Evolutionary conservation across 2,888 invertebrate species (phyloP).

Genomic region (Spodoptera littoralis): DNA sequence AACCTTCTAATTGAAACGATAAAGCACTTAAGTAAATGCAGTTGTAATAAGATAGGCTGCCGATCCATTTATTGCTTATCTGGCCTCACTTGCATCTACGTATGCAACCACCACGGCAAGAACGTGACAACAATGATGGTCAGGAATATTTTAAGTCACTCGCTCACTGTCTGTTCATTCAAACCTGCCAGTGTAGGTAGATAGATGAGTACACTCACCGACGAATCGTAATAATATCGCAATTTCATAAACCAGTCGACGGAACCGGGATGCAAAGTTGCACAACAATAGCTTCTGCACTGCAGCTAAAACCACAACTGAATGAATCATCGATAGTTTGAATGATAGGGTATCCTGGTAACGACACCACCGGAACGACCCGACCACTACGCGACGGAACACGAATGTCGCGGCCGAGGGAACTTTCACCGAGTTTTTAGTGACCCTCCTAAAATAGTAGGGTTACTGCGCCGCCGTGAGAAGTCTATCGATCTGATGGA

Average conservation of each 20-base stretch:
- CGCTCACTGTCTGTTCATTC: conserved; percentile 23
- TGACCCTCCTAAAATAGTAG: conserved; percentile 66
- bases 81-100: conserved; percentile 11
- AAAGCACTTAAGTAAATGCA: conserved; percentile 1
- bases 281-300: conserved; percentile 62
- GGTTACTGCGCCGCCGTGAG: conserved; percentile 82
- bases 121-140: conserved; percentile 35
- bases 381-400: conserved; percentile 68
- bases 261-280: conserved; percentile 40
- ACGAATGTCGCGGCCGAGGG: conserved; percentile 60
- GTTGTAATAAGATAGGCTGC: conserved; percentile 30
- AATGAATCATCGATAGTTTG: conserved; percentile 68
- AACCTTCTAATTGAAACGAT: conserved; percentile 12
- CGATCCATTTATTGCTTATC: conserved; percentile 26
- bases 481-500: conserved; percentile 82
- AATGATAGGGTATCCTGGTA: conserved; percentile 72
- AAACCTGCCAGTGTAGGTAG: conserved; percentile 17
- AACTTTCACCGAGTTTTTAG: conserved; percentile 45
- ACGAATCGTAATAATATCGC: conserved; percentile 83
- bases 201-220: conserved; percentile 72
- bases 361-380: conserved; percentile 71
- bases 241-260: conserved; percentile 77
- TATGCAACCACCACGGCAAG: conserved; percentile 18
- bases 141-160: conserved; percentile 17
- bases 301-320: conserved; percentile 58